phyloP scores from a whole-genome alignment of 2,797 vertebrate species.

The Chaetophractus vellerosus region DNA sequence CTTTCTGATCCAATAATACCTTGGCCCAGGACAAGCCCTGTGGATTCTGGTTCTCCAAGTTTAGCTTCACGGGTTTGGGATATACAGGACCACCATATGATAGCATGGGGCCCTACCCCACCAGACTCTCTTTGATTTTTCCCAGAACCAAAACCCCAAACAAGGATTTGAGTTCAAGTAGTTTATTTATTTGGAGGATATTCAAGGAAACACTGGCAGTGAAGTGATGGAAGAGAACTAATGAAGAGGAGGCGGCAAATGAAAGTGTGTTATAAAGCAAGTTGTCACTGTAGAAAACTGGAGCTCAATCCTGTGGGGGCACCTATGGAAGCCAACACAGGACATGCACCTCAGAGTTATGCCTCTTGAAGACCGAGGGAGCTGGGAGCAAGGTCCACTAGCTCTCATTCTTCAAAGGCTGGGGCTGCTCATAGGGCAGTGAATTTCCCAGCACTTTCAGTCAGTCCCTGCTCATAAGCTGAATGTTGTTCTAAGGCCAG shows the following conservation, averaged over 20 bases:
- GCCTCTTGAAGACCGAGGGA: not conserved
- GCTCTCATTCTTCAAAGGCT: not conserved
- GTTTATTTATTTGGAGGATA: slow-evolving; percentile 41
- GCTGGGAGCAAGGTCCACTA: not conserved
- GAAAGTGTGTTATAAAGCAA: not conserved
- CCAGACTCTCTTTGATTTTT: slow-evolving; percentile 4
- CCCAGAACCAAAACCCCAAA: slow-evolving; percentile 11
- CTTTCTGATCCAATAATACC: slow-evolving; percentile 47
- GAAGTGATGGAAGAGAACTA: not conserved
- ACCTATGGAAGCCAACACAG: not conserved
- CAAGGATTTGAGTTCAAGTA: slow-evolving; percentile 51
- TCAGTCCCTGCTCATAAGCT: not conserved
- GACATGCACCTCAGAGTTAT: not conserved
- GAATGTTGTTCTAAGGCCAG: not conserved
- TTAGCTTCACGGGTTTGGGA: not conserved
- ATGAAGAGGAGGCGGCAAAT: not conserved
- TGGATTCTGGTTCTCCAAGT: not conserved
- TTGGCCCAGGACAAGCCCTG: not conserved
- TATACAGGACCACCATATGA: not conserved
- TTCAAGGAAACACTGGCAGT: not conserved
- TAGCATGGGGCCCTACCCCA: not conserved
- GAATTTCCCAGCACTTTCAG: not conserved
- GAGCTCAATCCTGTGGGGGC: not conserved
- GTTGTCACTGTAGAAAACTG: not conserved
- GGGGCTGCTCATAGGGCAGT: not conserved